Evolutionary conservation across 2,888 invertebrate species (phyloP).

Genomic region (Metopia argyrocephala): DNA sequence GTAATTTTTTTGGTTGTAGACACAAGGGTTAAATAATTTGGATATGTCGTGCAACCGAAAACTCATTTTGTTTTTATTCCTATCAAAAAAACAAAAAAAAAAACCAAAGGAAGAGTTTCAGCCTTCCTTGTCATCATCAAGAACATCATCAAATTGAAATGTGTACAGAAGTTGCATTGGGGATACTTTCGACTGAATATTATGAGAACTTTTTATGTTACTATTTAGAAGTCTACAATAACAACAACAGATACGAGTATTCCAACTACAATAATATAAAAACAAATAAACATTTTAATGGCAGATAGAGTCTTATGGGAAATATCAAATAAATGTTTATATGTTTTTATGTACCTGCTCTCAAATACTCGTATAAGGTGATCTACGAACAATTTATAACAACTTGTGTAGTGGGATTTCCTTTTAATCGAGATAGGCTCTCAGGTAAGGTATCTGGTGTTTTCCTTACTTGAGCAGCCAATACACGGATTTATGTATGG

Average conservation of each 20-base stretch:
- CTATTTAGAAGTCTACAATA: constrained; percentile 33
- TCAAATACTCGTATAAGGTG: no score
- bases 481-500: no score
- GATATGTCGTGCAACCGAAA: no score
- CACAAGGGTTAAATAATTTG: no score
- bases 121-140: constrained; percentile 19
- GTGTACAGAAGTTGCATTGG: constrained; percentile 54
- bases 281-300: constrained; percentile 59
- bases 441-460: no score
- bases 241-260: no score
- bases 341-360: constrained; percentile 11
- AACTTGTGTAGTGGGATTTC: no score
- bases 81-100: constrained; percentile 8
- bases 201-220: constrained; percentile 21
- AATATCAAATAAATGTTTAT: constrained; percentile 61
- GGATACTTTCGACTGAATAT: constrained; percentile 39
- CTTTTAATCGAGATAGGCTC: no score
- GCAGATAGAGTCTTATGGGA: constrained; percentile 59
- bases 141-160: constrained; percentile 49
- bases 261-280: constrained; percentile 20
- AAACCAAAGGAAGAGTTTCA: background rate
- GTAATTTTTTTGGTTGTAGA: no score
- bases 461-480: no score
- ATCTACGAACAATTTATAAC: no score
- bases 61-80: background rate